phyloP scores from a whole-genome alignment of 2,113 vertebrate species.

The Rhinopomastus cyanomelas region DNA sequence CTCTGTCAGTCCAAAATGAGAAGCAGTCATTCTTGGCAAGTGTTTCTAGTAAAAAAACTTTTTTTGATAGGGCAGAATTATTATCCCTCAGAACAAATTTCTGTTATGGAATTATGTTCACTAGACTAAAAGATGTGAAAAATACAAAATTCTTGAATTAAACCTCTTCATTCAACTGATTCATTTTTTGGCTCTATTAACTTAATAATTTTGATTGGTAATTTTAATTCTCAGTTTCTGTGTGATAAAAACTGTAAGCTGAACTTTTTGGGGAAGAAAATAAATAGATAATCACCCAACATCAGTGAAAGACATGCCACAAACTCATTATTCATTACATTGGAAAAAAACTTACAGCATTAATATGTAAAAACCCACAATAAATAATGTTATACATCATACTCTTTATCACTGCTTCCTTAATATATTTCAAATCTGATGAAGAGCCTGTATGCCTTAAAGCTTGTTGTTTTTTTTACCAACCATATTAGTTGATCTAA shows the following conservation, averaged over 20 bases:
- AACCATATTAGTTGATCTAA: background rate
- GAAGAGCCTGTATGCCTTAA: background rate
- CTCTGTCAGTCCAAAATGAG: background rate
- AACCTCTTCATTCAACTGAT: background rate
- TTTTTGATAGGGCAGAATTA: background rate
- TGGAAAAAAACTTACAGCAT: background rate
- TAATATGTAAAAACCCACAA: background rate
- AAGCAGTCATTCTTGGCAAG: slow-evolving; percentile 38
- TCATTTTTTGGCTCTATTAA: background rate
- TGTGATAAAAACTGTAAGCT: background rate
- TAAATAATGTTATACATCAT: background rate
- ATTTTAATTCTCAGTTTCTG: background rate
- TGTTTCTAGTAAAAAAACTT: slow-evolving; percentile 11
- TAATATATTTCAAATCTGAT: background rate
- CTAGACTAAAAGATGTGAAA: background rate
- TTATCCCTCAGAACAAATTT: slow-evolving; percentile 17
- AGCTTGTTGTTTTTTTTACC: background rate
- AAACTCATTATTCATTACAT: background rate
- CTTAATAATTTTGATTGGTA: background rate
- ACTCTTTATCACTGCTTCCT: background rate
- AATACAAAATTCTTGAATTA: background rate
- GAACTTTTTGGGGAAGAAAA: background rate
- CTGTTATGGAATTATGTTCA: background rate
- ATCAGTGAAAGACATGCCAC: background rate
- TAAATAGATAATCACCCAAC: background rate